These are phyloP conservation scores for Papilio gigon DNA, from an alignment of 2,888 invertebrate genomes.

Conservation along the genomic window DNA sequence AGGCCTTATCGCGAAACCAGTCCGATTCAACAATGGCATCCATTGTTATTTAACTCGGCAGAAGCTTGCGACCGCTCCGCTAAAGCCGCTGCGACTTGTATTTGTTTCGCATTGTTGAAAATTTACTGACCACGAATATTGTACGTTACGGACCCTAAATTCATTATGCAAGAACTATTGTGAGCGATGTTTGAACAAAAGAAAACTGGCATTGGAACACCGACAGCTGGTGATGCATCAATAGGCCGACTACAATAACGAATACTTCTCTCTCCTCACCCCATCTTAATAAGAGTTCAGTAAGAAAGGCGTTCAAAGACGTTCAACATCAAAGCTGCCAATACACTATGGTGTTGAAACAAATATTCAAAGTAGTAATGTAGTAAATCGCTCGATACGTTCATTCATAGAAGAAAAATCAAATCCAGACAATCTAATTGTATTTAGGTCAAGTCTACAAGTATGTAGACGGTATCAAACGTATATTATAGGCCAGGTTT, in stretches of 20 bases:
- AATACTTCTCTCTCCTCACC: conserved; percentile 8
- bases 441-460: not conserved
- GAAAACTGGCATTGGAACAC: not conserved
- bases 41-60: conserved; percentile 54
- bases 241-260: not conserved
- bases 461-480: not conserved
- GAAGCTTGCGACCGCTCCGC: conserved; percentile 44
- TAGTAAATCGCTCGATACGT: not conserved
- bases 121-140: conserved; percentile 16
- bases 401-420: not conserved
- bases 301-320: not conserved
- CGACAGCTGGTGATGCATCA: not conserved
- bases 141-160: conserved; percentile 17
- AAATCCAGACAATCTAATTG: not conserved
- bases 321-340: not conserved
- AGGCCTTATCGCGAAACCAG: conserved; percentile 62
- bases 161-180: conserved; percentile 5
- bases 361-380: not conserved
- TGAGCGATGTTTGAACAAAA: conserved; percentile 16
- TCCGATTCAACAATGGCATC: conserved; percentile 64
- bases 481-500: conserved; percentile 3
- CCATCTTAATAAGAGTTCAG: not conserved
- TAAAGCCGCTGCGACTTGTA: conserved; percentile 33
- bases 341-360: not conserved
- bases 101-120: conserved; percentile 33